These are phyloP conservation scores for Mactra quadrangularis DNA, from an alignment of 1,140 invertebrate genomes.

Conservation along the genomic window DNA sequence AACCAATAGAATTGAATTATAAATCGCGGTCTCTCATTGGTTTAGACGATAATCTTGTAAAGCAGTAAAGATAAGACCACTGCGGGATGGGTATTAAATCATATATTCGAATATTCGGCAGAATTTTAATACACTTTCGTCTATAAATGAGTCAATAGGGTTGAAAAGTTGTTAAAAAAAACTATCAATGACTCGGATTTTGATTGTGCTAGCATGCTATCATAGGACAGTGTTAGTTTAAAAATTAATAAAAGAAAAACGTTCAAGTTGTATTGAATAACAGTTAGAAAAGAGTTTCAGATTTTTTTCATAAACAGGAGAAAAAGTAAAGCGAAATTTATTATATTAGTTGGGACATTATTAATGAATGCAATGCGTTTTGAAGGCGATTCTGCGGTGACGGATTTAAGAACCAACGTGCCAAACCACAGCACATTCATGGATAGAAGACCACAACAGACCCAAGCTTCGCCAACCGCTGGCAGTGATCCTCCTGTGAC, in stretches of 20 bases:
- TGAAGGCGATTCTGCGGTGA: slow-evolving; percentile 11
- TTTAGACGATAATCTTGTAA: background rate
- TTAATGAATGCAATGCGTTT: slow-evolving; percentile 51
- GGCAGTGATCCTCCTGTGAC: slow-evolving; percentile 35
- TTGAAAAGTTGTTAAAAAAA: slow-evolving; percentile 36
- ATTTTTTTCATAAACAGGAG: too few relatives aligned
- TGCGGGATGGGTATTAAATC: slow-evolving; percentile 42
- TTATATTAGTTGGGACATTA: background rate
- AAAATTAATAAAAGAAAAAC: background rate
- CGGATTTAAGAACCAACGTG: slow-evolving; percentile 30
- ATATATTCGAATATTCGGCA: slow-evolving; percentile 5
- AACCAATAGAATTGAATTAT: slow-evolving; percentile 7
- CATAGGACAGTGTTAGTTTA: background rate
- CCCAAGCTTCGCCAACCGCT: slow-evolving; percentile 48
- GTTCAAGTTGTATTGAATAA: slow-evolving; percentile 6
- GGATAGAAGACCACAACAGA: slow-evolving; percentile 11
- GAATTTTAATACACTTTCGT: slow-evolving; percentile 17
- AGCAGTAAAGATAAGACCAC: slow-evolving; percentile 11
- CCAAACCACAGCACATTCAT: slow-evolving; percentile 30
- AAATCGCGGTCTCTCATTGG: slow-evolving; percentile 17
- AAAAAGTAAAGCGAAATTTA: slow-evolving; percentile 4
- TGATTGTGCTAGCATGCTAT: slow-evolving; percentile 2
- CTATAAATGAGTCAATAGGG: slow-evolving; percentile 49
- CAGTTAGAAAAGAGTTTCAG: too few relatives aligned
- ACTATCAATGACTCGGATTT: background rate